Evolutionary conservation across 1,140 invertebrate genomes (phyloP).

Genomic region (Camponotus vicinus): DNA sequence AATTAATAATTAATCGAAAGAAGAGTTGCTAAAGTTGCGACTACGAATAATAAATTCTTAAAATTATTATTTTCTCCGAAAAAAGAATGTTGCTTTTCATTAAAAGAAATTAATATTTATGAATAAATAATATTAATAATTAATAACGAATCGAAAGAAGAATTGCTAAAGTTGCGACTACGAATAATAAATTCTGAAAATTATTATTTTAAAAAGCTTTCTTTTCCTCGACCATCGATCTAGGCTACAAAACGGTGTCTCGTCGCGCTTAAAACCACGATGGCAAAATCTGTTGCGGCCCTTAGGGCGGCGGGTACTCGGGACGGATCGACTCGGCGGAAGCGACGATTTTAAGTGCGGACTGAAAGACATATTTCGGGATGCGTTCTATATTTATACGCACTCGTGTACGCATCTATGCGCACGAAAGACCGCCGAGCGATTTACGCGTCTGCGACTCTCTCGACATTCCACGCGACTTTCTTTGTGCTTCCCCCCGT

Average conservation of each 20-base stretch:
- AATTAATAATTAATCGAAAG: neutral
- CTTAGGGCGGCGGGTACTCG: conserved; percentile 60
- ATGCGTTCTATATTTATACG: conserved; percentile 80
- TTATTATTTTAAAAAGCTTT: neutral
- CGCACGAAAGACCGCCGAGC: conserved; percentile 78
- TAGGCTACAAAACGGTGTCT: neutral
- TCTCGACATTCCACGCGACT: conserved; percentile 79
- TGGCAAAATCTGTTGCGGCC: neutral
- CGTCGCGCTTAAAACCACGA: neutral
- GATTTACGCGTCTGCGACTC: conserved; percentile 85
- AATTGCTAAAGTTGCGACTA: neutral
- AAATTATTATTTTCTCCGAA: neutral
- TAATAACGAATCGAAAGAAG: neutral
- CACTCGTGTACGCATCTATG: conserved; percentile 70
- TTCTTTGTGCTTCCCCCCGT: conserved; percentile 78
- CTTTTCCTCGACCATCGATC: neutral
- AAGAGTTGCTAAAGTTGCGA: neutral
- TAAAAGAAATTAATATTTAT: no score
- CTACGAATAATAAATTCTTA: neutral
- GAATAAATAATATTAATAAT: no score
- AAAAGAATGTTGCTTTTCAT: no score
- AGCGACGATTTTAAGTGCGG: conserved; percentile 77
- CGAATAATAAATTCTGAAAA: neutral
- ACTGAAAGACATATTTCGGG: conserved; percentile 81
- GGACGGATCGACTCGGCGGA: conserved; percentile 68